Conservation (phyloP, 2,113 vertebrate species). For the Gasterosteus aculeatus region DNA sequence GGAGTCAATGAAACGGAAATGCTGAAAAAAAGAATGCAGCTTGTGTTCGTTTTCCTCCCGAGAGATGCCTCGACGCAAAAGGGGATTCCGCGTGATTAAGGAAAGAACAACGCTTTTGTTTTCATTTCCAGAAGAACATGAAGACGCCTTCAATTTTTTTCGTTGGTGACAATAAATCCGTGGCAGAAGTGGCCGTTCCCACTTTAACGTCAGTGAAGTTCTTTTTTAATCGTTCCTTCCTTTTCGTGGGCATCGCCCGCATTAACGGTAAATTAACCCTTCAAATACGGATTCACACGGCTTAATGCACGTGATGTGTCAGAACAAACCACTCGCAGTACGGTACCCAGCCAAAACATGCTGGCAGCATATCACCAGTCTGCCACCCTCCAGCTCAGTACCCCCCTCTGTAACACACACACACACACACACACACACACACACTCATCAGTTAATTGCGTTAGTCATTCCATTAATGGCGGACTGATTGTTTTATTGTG, state of each 20-base stretch:
- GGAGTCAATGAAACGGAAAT: not conserved
- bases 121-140: constrained; percentile 2
- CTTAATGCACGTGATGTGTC: constrained; percentile 12
- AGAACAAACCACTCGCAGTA: not conserved
- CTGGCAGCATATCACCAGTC: constrained; percentile 18
- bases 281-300: not conserved
- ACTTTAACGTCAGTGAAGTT: not conserved
- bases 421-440: not conserved
- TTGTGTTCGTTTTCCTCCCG: constrained; percentile 60
- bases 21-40: constrained; percentile 17
- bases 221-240: no score
- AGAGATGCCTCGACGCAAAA: constrained; percentile 33
- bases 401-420: not conserved
- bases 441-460: constrained; percentile 69
- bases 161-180: not conserved
- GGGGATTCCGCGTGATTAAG: constrained; percentile 13
- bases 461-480: constrained; percentile 79
- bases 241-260: not conserved
- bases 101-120: constrained; percentile 10
- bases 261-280: not conserved
- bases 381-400: constrained; percentile 16
- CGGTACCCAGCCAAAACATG: constrained; percentile 21
- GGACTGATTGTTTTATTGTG: constrained; percentile 80
- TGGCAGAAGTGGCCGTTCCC: not conserved
- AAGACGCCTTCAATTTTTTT: not conserved